Conservation (phyloP, 2,113 vertebrate species). For the Rhea americana region DNA sequence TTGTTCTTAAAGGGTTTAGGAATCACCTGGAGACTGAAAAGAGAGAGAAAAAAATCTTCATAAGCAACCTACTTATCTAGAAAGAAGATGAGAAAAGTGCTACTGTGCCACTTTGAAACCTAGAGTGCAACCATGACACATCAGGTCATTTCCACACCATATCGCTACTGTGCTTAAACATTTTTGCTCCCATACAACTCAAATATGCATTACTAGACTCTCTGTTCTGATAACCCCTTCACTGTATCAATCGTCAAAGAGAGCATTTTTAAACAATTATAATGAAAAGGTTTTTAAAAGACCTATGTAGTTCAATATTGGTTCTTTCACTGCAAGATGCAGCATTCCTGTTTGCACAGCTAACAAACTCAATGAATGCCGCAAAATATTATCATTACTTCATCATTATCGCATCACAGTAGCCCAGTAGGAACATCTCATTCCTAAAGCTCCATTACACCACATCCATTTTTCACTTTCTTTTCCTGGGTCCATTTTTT, state of each 20-base stretch:
- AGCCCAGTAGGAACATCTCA: not conserved
- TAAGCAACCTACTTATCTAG: not conserved
- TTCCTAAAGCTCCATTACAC: not conserved
- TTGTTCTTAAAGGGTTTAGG: not conserved
- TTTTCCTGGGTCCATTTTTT: not conserved
- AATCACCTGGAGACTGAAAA: not conserved
- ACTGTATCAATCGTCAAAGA: not conserved
- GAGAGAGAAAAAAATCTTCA: not conserved
- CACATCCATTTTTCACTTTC: not conserved
- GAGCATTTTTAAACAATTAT: not conserved
- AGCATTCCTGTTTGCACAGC: not conserved
- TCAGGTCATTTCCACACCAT: not conserved
- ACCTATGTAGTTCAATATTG: not conserved
- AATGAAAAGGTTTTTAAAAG: not conserved
- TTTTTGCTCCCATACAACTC: not conserved
- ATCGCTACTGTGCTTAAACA: accelerated
- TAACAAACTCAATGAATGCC: not conserved
- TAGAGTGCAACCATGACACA: not conserved
- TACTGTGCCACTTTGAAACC: not conserved
- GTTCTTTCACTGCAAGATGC: not conserved
- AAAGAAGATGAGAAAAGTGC: not conserved
- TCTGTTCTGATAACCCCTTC: not conserved
- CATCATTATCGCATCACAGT: not conserved
- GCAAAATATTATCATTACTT: not conserved
- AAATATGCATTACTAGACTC: accelerated